These are phyloP conservation scores for Amyelois transitella DNA, from an alignment of 1,140 invertebrate genomes.

Conservation along the genomic window DNA sequence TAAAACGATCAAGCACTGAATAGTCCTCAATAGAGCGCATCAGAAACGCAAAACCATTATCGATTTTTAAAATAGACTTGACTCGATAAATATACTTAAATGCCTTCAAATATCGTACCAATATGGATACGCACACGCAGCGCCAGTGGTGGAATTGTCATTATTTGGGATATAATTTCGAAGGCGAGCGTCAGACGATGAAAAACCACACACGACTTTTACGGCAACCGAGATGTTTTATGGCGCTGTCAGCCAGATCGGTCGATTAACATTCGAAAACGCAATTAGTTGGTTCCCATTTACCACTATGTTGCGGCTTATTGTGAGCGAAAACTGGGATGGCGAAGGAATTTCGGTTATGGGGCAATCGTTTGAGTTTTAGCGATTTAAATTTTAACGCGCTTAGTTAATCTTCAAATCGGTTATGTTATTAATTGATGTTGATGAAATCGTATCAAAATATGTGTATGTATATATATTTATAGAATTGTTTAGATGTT, in stretches of 20 bases:
- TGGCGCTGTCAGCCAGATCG: constrained; percentile 40
- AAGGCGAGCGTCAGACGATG: constrained; percentile 41
- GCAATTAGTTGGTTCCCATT: constrained; percentile 40
- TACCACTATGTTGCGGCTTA: not conserved
- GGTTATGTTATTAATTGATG: no score
- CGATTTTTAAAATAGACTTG: no score
- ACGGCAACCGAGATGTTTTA: constrained; percentile 58
- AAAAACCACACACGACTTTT: constrained; percentile 67
- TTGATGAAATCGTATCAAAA: no score
- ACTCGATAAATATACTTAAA: no score
- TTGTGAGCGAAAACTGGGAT: not conserved
- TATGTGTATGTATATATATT: no score
- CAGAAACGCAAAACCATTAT: no score
- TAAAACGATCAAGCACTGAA: no score
- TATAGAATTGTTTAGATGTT: no score
- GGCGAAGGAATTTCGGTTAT: not conserved
- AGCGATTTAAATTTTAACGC: no score
- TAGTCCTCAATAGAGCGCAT: no score
- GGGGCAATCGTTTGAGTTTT: no score
- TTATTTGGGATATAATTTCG: constrained; percentile 55
- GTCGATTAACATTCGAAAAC: constrained; percentile 48
- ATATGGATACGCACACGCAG: constrained; percentile 14
- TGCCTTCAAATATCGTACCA: constrained; percentile 1
- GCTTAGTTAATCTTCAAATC: no score
- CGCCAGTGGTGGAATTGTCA: constrained; percentile 41